phyloP scores from a whole-genome alignment of 1,140 invertebrate species.

The Aphelinus certus region DNA sequence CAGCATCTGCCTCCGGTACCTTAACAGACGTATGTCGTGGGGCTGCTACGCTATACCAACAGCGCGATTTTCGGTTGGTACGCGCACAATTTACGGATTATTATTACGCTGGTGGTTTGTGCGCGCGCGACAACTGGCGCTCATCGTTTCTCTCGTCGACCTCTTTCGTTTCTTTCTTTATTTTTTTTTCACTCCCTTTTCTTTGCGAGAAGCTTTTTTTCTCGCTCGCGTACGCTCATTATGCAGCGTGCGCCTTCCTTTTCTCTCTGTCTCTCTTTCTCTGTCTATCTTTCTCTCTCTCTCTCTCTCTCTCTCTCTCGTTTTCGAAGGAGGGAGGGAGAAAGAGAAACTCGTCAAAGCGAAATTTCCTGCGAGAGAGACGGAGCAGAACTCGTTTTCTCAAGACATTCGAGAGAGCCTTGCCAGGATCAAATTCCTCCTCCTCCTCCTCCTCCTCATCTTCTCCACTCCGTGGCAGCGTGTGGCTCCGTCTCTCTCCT shows the following conservation, averaged over 20 bases:
- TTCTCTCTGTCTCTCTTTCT: too few relatives aligned
- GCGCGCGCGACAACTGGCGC: neutral
- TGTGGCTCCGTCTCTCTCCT: too few relatives aligned
- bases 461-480: too few relatives aligned
- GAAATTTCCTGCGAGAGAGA: conserved; percentile 16
- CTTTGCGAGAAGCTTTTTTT: too few relatives aligned
- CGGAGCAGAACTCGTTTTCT: conserved; percentile 22
- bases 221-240: neutral
- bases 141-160: neutral
- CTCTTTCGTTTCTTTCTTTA: neutral
- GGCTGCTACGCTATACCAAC: too few relatives aligned
- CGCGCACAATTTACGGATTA: too few relatives aligned
- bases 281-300: too few relatives aligned
- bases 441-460: neutral
- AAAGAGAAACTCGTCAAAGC: neutral
- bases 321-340: too few relatives aligned
- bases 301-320: too few relatives aligned
- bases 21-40: too few relatives aligned
- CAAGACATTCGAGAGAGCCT: neutral
- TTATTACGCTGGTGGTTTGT: neutral
- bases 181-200: neutral
- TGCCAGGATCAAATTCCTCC: conserved; percentile 26
- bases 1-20: too few relatives aligned
- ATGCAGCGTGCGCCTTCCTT: neutral
- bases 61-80: too few relatives aligned